Base-by-base conservation (phyloP, 2,797 vertebrate species). In the Gastrophryne carolinensis region DNA sequence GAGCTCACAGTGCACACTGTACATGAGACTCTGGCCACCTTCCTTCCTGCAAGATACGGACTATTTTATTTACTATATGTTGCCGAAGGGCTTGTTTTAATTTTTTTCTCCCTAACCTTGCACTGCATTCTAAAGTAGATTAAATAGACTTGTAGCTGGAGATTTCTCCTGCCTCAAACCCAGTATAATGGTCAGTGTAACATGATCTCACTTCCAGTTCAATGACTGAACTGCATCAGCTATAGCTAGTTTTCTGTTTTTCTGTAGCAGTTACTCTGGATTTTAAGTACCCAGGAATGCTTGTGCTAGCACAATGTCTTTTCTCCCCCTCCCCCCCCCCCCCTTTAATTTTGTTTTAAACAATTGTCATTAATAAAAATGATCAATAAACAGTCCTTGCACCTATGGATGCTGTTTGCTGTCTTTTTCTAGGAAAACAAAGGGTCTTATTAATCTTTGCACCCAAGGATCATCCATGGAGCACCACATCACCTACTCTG, bases 341-440 rank as follows among this genome's bases (percentile, higher is more conserved):
- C 65, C 32, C 34, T 56, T 52, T 65, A 26, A 57, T 72, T 79
- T 82, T 87, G n/a, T 94, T 94, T 93, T 91, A 90, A 92, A 89
- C 80, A 83, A 89, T 90, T 89, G 87, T 90, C 90, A 91, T 89
- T 34, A 84, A 86, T 87, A 81, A 37, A 83, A 87, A 90, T 80
- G 81, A 66, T 50, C 54, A 88, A 89, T 90, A 92, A 92, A 90
- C 89, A 87, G 84, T 86, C 90, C 89, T 91, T 82, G 87, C 81
- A 81, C 86, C 89, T 80, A 73, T 49, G 30, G n/a, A n/a, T n/a
- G n/a, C n/a, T n/a, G n/a, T n/a, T n/a, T n/a, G n/a, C n/a, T n/a
- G n/a, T n/a, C n/a, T n/a, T n/a, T n/a, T n/a, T n/a, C n/a, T n/a
- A n/a, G n/a, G n/a, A n/a, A n/a, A n/a, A n/a, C n/a, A n/a, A n/a